These are phyloP conservation scores for Perccottus glenii DNA, from an alignment of 2,113 vertebrate genomes.

Conservation along the genomic window DNA sequence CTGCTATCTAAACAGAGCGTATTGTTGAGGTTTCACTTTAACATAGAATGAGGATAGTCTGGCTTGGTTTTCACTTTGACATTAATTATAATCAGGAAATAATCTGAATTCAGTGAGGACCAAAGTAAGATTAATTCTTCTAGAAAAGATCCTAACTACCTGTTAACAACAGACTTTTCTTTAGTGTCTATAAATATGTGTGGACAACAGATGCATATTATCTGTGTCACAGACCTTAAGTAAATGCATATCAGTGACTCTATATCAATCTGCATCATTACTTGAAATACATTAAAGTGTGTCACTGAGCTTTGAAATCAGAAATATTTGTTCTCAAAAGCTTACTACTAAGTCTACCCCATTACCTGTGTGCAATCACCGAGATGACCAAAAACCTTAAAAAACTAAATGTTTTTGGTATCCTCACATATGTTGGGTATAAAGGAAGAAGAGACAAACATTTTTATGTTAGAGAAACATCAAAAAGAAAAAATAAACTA, in stretches of 20 bases:
- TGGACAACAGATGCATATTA: conserved; percentile 26
- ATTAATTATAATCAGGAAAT: background rate
- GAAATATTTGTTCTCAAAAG: too few species aligned
- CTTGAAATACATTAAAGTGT: conserved; percentile 34
- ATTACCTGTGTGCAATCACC: too few species aligned
- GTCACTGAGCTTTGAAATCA: too few species aligned
- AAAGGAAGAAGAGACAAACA: too few species aligned
- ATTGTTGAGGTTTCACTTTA: conserved; percentile 43
- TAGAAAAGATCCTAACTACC: background rate
- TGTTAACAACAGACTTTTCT: conserved; percentile 4
- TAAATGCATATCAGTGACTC: conserved; percentile 26
- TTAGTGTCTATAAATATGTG: conserved; percentile 11
- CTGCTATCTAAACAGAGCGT: conserved; percentile 47
- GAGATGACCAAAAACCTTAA: too few species aligned
- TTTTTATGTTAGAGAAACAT: too few species aligned
- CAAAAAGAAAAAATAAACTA: too few species aligned
- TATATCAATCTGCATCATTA: conserved; percentile 41
- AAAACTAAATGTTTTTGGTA: too few species aligned
- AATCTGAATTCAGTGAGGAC: background rate
- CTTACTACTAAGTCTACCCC: too few species aligned
- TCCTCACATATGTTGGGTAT: too few species aligned
- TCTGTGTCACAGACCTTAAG: conserved; percentile 35
- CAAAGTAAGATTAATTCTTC: background rate
- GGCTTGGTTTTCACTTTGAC: conserved; percentile 15
- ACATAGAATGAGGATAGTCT: conserved; percentile 17